Percentiles rank a stretch among this genome's conserved stretches.
Evolutionary conservation across 2,797 vertebrate genomes (phyloP).

Genomic region (Syngnathus acus): DNA sequence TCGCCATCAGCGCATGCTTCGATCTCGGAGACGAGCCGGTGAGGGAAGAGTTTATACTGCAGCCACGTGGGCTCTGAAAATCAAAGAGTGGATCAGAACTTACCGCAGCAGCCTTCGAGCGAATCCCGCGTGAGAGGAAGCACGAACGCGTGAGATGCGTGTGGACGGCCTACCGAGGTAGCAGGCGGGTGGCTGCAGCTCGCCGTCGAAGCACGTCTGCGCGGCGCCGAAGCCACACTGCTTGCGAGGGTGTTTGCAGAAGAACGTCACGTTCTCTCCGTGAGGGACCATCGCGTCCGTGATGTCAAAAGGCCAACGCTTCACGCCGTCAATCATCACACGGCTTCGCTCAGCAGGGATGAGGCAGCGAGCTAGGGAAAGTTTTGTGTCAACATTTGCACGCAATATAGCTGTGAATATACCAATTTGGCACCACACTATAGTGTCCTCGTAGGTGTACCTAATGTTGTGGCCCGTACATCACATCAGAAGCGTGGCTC

Average conservation of each 20-base stretch:
- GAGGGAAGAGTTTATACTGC: slow-evolving; percentile 74
- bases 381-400: neutral
- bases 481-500: slow-evolving; percentile 6
- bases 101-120: neutral
- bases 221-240: slow-evolving; percentile 65
- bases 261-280: slow-evolving; percentile 72
- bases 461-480: neutral
- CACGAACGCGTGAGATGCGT: too few relatives aligned
- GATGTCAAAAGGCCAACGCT: slow-evolving; percentile 76
- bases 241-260: slow-evolving; percentile 69
- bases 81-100: slow-evolving; percentile 5
- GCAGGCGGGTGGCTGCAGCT: slow-evolving; percentile 67
- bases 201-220: slow-evolving; percentile 68
- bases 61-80: slow-evolving; percentile 77
- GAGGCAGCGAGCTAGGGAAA: slow-evolving; percentile 66
- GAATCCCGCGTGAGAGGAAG: too few relatives aligned
- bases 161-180: slow-evolving; percentile 65
- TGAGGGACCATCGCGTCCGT: slow-evolving; percentile 71
- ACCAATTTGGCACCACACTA: too few relatives aligned
- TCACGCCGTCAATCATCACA: slow-evolving; percentile 66
- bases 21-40: slow-evolving; percentile 78
- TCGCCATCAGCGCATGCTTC: slow-evolving; percentile 54
- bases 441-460: too few relatives aligned
- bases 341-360: slow-evolving; percentile 73
- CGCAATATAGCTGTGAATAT: too few relatives aligned